Base-by-base conservation (phyloP, 2,888 invertebrate species). In the Mactromeris polynyma region DNA sequence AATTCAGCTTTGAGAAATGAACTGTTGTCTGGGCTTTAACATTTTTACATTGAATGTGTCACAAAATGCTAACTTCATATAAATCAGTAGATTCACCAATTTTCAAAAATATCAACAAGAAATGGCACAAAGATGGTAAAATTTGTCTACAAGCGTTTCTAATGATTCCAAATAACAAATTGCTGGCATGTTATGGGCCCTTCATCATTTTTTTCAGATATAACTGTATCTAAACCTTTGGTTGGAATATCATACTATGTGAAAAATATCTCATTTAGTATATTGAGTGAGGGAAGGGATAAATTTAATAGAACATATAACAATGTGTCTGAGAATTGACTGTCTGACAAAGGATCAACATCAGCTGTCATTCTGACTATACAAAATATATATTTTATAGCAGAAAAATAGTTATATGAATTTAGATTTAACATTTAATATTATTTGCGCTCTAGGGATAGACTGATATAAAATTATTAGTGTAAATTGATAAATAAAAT, bases 251-350 rank as follows among this genome's bases (percentile, higher is more conserved):
- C 73, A 9, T 33, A 1, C 73, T 19, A 36, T 33, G 14, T 33
- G 73, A 73, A 73, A 73, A 73, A 73, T 33, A 73, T 73, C 73
- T 73, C 73, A 73, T 73, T 73, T 73, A 73, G 17, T 73, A 73
- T 73, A 73, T 33, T 73, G 73, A 36, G 36, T 73, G 73, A 73
- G 7, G 2, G 36, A 33, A 33, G 1, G 33, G 73, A 73, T 73
- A 73, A 73, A 73, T 73, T 73, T 73, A 73, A 73, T 73, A 73
- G 14, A 73, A 73, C 73, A 73, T 73, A 36, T 33, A 26, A 73
- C 73, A 73, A 73, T 11, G 17, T 73, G 73, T 73, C 73, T 73
- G 19, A 14, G 36, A 73, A 33, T 33, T 73, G 17, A 33, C 33
- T 73, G 73, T 73, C 73, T 73, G 73, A 33, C 73, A 36, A 17